phyloP scores from a whole-genome alignment of 2,113 vertebrate species.

The Dasyprocta punctata region DNA sequence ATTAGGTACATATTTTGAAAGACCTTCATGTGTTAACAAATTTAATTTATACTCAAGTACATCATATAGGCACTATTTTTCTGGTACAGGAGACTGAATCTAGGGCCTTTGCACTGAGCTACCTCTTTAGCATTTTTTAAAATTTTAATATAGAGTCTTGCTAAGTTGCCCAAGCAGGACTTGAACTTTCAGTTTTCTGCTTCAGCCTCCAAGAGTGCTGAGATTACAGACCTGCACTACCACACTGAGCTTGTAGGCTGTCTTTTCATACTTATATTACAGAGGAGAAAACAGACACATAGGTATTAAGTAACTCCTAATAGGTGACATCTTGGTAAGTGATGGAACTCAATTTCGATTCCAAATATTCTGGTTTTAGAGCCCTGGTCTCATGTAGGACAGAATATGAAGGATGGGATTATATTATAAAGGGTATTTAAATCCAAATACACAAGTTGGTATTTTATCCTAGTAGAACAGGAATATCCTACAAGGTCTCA shows the following conservation, averaged over 20 bases:
- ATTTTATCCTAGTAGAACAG: not conserved
- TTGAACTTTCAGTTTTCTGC: not conserved
- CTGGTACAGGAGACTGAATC: not conserved
- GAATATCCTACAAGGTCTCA: constrained; percentile 25
- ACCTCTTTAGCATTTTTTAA: not conserved
- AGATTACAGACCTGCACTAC: not conserved
- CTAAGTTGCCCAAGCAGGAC: not conserved
- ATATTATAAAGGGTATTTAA: not conserved
- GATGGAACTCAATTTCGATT: not conserved
- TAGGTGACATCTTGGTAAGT: not conserved
- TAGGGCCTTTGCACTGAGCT: not conserved
- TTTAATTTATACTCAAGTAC: not conserved
- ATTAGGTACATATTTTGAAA: not conserved
- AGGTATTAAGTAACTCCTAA: not conserved
- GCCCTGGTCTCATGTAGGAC: not conserved
- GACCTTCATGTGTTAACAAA: not conserved
- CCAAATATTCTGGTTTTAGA: not conserved
- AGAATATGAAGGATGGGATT: not conserved
- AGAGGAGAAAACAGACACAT: not conserved
- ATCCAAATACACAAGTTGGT: not conserved
- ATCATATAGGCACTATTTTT: not conserved
- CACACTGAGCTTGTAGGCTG: not conserved
- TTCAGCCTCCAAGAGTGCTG: not conserved
- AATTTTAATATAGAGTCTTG: not conserved
- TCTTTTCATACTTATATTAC: not conserved